Evolutionary conservation across 2,113 vertebrate species (phyloP).

Genomic region (Oxygymnocypris stewartii): DNA sequence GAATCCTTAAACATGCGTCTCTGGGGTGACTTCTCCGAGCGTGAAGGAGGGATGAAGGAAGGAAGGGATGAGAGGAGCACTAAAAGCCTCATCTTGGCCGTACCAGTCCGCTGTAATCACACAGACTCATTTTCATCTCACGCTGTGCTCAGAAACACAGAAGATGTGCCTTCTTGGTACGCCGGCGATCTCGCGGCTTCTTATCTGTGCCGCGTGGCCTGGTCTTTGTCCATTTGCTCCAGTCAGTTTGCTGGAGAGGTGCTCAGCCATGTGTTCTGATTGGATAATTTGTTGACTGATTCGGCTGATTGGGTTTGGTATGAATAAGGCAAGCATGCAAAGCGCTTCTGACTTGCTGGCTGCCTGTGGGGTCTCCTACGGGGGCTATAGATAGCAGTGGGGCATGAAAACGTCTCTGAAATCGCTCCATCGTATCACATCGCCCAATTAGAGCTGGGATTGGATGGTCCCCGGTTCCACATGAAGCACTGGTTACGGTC

Average conservation of each 20-base stretch:
- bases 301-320: constrained; percentile 47
- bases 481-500: not conserved
- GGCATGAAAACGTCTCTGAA: constrained; percentile 61
- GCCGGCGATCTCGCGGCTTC: not conserved
- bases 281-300: constrained; percentile 52
- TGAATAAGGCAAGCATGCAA: constrained; percentile 24
- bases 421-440: constrained; percentile 63
- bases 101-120: constrained; percentile 67
- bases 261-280: constrained; percentile 38
- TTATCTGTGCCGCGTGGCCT: constrained; percentile 13
- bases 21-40: constrained; percentile 64
- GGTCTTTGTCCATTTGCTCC: constrained; percentile 36
- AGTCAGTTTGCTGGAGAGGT: constrained; percentile 29
- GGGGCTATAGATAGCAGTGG: constrained; percentile 50
- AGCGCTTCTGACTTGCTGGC: not conserved
- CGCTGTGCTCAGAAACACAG: constrained; percentile 52
- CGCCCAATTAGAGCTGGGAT: constrained; percentile 66
- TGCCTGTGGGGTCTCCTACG: constrained; percentile 6
- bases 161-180: constrained; percentile 48
- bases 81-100: constrained; percentile 60
- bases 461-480: constrained; percentile 45
- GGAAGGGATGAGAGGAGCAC: constrained; percentile 48
- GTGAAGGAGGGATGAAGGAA: constrained; percentile 65
- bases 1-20: constrained; percentile 68
- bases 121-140: constrained; percentile 63